A percentile compares a stretch with the other conserved stretches of the same genome.
Evolutionary conservation across 2,113 vertebrate genomes (phyloP).

Genomic region (Cryptotis parvus): DNA sequence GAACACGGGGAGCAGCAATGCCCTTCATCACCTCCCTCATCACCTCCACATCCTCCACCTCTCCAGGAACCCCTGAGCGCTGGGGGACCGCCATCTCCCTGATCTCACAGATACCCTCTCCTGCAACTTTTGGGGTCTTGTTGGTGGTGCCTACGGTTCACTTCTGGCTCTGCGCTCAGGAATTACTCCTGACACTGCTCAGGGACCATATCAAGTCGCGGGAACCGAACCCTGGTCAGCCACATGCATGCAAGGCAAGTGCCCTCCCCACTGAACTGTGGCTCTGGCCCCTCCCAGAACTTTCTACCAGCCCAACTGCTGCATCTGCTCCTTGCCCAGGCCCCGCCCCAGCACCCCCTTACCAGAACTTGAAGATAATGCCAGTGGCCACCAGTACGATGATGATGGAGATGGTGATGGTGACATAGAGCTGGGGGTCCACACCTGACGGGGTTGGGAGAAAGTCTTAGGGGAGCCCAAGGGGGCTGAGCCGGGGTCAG

Average conservation of each 20-base stretch:
- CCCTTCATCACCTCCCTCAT: not conserved
- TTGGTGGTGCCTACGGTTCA: too few species aligned
- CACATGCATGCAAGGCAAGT: too few species aligned
- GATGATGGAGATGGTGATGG: slow-evolving; percentile 90
- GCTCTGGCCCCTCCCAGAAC: too few species aligned
- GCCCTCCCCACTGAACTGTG: too few species aligned
- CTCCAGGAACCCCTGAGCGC: not conserved
- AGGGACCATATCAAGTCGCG: not conserved
- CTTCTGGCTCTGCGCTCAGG: not conserved
- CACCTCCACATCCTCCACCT: not conserved
- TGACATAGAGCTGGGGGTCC: slow-evolving; percentile 90
- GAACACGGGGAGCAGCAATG: not conserved
- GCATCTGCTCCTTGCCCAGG: not conserved
- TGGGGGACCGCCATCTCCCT: not conserved
- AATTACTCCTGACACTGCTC: not conserved
- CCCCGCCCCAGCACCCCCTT: slow-evolving; percentile 60
- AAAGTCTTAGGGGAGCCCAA: slow-evolving; percentile 26
- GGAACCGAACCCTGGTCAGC: too few species aligned
- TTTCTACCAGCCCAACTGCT: not conserved
- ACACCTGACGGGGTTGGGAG: slow-evolving; percentile 82
- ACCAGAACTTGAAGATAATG: slow-evolving; percentile 93
- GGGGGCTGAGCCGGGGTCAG: too few species aligned
- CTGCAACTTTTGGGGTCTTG: not conserved
- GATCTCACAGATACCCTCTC: not conserved
- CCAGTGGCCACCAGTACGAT: slow-evolving; percentile 90